Evolutionary conservation across 2,888 invertebrate genomes (phyloP).

Genomic region (Zootermopsis nevadensis): DNA sequence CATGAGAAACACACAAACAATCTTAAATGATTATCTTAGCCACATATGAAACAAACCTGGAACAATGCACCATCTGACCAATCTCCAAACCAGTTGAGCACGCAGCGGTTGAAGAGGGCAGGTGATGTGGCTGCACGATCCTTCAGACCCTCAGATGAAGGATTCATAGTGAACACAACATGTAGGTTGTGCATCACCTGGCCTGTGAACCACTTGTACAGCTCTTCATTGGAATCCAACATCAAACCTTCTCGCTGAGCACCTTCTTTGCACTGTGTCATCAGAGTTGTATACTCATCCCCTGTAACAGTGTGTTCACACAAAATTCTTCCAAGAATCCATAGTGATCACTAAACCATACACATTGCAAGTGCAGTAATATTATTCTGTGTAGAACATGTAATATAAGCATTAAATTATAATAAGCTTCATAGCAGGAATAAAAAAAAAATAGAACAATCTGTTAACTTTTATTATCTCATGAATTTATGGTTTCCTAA

Average conservation of each 20-base stretch:
- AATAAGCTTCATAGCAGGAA: too few species aligned
- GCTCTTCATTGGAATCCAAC: slow-evolving; percentile 97
- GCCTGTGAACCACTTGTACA: slow-evolving; percentile 99
- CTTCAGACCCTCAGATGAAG: slow-evolving; percentile 97
- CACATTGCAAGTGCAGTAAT: too few species aligned
- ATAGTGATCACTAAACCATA: neutral
- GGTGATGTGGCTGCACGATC: slow-evolving; percentile 99
- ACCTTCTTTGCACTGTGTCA: slow-evolving; percentile 99
- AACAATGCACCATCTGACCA: slow-evolving; percentile 97
- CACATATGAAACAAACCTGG: slow-evolving; percentile 70
- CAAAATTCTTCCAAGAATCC: neutral
- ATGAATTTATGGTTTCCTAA: neutral
- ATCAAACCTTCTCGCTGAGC: slow-evolving; percentile 97
- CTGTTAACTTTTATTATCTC: too few species aligned
- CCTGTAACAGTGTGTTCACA: slow-evolving; percentile 65
- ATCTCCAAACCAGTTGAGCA: slow-evolving; percentile 99
- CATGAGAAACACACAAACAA: neutral
- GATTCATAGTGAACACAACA: slow-evolving; percentile 99
- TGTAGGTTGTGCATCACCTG: slow-evolving; percentile 99
- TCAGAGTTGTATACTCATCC: slow-evolving; percentile 97
- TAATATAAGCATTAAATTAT: too few species aligned
- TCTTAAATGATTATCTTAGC: too few species aligned
- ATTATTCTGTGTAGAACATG: too few species aligned
- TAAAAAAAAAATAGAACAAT: too few species aligned
- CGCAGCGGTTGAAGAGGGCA: slow-evolving; percentile 98